Conservation (phyloP, 2,797 vertebrate genomes). For the Bucorvus abyssinicus region DNA sequence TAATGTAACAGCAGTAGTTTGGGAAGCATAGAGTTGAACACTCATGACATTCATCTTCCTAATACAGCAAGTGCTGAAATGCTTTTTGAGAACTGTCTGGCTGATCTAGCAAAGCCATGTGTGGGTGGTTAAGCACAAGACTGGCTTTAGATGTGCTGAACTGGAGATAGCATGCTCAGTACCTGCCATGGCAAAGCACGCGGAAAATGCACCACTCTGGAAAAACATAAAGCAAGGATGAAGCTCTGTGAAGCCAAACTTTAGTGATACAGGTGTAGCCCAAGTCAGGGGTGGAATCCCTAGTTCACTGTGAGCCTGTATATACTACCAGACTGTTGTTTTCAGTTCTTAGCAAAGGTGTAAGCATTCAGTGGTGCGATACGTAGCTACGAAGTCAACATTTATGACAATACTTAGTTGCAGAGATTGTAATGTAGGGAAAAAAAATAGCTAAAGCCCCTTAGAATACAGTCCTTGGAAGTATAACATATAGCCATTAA, state of each 20-base stretch:
- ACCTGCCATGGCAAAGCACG: not conserved
- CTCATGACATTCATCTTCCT: not conserved
- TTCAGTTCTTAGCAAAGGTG: not conserved
- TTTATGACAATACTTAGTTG: not conserved
- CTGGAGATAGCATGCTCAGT: not conserved
- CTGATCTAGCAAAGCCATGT: not conserved
- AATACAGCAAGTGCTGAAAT: not conserved
- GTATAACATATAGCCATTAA: not conserved
- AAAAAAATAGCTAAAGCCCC: not conserved
- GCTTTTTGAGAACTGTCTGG: not conserved
- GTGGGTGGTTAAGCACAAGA: not conserved
- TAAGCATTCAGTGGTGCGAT: not conserved
- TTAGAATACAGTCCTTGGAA: not conserved
- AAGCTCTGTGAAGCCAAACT: not conserved
- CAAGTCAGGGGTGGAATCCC: not conserved
- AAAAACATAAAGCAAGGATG: not conserved
- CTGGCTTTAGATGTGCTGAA: not conserved
- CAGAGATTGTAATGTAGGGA: not conserved
- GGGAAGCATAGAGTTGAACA: not conserved
- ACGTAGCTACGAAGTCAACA: not conserved
- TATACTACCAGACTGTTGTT: not conserved
- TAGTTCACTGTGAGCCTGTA: not conserved
- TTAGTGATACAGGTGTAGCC: not conserved
- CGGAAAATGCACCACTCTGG: not conserved
- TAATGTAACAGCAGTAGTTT: not conserved